phyloP scores from a whole-genome alignment of 1,140 invertebrate genomes.

The Drosophila subobscura region DNA sequence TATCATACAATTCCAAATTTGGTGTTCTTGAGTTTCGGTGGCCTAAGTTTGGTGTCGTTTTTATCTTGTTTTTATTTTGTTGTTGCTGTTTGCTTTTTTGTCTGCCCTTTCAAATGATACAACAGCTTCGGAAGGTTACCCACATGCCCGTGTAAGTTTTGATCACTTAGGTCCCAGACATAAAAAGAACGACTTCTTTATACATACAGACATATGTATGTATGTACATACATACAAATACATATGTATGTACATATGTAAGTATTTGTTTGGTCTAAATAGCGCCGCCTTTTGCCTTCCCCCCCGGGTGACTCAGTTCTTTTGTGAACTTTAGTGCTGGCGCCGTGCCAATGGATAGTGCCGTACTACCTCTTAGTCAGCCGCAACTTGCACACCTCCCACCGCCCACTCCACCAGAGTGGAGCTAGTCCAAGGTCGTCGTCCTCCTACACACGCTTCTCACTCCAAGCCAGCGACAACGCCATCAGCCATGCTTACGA shows the following conservation, averaged over 20 bases:
- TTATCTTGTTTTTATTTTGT: constrained; percentile 13
- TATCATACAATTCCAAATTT: constrained; percentile 25
- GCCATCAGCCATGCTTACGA: neutral
- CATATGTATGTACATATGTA: neutral
- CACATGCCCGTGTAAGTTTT: constrained; percentile 10
- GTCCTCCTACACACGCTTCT: constrained; percentile 57
- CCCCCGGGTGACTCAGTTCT: constrained; percentile 30
- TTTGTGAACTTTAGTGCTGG: constrained; percentile 41
- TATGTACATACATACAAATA: neutral
- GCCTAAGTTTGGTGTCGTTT: constrained; percentile 23
- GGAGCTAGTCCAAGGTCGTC: constrained; percentile 64
- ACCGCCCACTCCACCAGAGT: neutral
- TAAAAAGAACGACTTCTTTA: constrained; percentile 7
- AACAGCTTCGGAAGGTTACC: constrained; percentile 27
- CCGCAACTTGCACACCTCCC: neutral
- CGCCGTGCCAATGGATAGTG: constrained; percentile 22
- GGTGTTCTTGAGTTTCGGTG: constrained; percentile 7
- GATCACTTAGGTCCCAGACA: constrained; percentile 31
- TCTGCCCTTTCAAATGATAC: constrained; percentile 31
- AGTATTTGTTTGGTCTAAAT: constrained; percentile 5
- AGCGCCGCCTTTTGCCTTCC: neutral
- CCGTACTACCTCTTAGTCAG: constrained; percentile 7
- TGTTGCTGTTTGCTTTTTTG: too few species aligned
- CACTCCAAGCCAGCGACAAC: constrained; percentile 11
- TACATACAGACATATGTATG: too few species aligned